Conservation (phyloP, 92 coral and sea anemone genomes). For the Scolanthus callimorphus region DNA sequence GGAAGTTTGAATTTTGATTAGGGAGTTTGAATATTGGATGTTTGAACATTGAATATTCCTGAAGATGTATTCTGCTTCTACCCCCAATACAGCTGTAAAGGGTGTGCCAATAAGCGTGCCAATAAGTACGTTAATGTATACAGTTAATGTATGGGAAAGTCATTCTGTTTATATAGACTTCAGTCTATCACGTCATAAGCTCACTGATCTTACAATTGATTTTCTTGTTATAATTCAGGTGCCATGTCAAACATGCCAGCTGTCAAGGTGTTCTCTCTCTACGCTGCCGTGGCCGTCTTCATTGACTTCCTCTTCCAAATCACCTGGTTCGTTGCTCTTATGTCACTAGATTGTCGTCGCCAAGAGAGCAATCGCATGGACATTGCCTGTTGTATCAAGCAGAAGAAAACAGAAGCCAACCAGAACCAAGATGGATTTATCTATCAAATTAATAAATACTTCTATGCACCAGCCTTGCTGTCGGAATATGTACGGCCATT, state of each 20-base stretch:
- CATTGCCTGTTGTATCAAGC: slow-evolving; percentile 56
- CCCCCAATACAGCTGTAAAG: no score
- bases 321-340: slow-evolving; percentile 89
- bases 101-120: no score
- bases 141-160: no score
- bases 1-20: no score
- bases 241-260: slow-evolving; percentile 98
- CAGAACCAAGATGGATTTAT: slow-evolving; percentile 47
- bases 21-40: no score
- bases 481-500: slow-evolving; percentile 59
- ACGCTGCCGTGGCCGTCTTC: slow-evolving; percentile 90
- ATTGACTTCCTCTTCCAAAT: slow-evolving; percentile 87
- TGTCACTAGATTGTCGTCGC: slow-evolving; percentile 85
- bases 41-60: no score
- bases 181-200: no score
- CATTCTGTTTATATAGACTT: no score
- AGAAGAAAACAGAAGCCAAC: slow-evolving; percentile 21
- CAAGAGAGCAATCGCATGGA: slow-evolving; percentile 76
- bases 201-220: no score
- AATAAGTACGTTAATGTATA: no score
- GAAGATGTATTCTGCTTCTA: no score
- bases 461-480: slow-evolving; percentile 59
- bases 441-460: slow-evolving; percentile 53
- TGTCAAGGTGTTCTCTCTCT: slow-evolving; percentile 85
- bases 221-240: no score